These are phyloP conservation scores for Gobius niger DNA, from an alignment of 2,113 vertebrate species.

Conservation along the genomic window DNA sequence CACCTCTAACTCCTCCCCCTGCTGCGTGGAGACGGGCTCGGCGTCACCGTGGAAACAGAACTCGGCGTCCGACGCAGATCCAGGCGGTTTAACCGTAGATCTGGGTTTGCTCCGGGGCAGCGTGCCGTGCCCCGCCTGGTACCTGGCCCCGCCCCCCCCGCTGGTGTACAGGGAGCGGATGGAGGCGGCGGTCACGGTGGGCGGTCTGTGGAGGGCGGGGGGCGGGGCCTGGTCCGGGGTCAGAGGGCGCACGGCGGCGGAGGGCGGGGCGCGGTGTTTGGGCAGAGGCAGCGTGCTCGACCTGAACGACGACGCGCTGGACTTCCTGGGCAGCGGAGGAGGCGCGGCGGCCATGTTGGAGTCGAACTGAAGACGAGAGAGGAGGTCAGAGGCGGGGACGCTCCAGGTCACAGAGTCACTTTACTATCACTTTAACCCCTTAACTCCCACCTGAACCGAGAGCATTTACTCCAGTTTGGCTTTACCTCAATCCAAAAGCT, in stretches of 20 bases:
- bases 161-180: slow-evolving; percentile 95
- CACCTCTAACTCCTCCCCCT: slow-evolving; percentile 70
- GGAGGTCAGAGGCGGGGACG: neutral
- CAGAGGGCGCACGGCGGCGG: slow-evolving; percentile 88
- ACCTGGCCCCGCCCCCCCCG: slow-evolving; percentile 84
- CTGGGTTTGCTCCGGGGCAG: slow-evolving; percentile 80
- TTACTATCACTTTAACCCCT: neutral
- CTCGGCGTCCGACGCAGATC: slow-evolving; percentile 33
- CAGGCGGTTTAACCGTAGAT: neutral
- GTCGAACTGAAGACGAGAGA: slow-evolving; percentile 71
- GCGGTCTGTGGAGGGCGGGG: slow-evolving; percentile 79
- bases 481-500: too few relatives aligned
- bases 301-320: slow-evolving; percentile 31
- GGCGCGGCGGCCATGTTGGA: slow-evolving; percentile 79
- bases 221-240: slow-evolving; percentile 76
- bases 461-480: too few relatives aligned
- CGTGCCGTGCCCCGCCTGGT: slow-evolving; percentile 83
- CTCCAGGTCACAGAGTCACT: too few relatives aligned
- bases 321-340: slow-evolving; percentile 77
- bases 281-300: slow-evolving; percentile 73
- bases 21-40: slow-evolving; percentile 39
- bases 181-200: slow-evolving; percentile 86
- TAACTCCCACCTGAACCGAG: too few relatives aligned
- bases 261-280: slow-evolving; percentile 86
- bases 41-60: slow-evolving; percentile 30